phyloP scores from a whole-genome alignment of 2,888 invertebrate genomes.

The Augochlorella aurata region DNA sequence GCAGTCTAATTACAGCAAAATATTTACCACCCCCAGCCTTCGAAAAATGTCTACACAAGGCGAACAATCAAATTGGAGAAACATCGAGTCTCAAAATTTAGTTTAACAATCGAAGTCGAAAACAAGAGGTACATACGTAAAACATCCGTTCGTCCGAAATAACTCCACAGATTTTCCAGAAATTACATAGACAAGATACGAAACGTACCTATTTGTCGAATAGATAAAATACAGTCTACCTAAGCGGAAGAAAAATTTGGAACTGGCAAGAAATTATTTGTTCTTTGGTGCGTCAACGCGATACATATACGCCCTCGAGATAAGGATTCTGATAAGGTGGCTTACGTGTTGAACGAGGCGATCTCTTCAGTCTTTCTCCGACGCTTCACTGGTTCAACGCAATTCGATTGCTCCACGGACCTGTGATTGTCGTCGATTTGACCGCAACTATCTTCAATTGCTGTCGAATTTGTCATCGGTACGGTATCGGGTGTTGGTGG shows the following conservation, averaged over 20 bases:
- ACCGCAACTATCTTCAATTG: conserved; percentile 71
- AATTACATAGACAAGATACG: not conserved
- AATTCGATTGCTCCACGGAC: conserved; percentile 54
- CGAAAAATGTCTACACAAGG: too few relatives aligned
- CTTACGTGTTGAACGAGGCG: conserved; percentile 77
- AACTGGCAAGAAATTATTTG: not conserved
- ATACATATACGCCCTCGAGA: conserved; percentile 15
- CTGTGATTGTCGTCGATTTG: conserved; percentile 73
- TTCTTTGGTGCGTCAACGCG: not conserved
- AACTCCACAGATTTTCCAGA: too few relatives aligned
- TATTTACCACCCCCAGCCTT: too few relatives aligned
- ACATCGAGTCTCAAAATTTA: too few relatives aligned
- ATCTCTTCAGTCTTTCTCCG: conserved; percentile 71
- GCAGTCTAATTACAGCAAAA: too few relatives aligned
- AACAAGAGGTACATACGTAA: too few relatives aligned
- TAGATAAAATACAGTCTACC: not conserved
- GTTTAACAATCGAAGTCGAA: too few relatives aligned
- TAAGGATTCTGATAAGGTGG: conserved; percentile 36
- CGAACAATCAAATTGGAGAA: too few relatives aligned
- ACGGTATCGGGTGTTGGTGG: conserved; percentile 77
- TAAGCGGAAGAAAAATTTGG: not conserved
- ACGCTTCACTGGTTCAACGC: conserved; percentile 65
- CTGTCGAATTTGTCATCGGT: conserved; percentile 70
- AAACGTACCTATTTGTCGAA: not conserved
- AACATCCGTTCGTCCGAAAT: too few relatives aligned